Conservation (phyloP, 2,888 invertebrate genomes). For the Anthrax anthrax region DNA sequence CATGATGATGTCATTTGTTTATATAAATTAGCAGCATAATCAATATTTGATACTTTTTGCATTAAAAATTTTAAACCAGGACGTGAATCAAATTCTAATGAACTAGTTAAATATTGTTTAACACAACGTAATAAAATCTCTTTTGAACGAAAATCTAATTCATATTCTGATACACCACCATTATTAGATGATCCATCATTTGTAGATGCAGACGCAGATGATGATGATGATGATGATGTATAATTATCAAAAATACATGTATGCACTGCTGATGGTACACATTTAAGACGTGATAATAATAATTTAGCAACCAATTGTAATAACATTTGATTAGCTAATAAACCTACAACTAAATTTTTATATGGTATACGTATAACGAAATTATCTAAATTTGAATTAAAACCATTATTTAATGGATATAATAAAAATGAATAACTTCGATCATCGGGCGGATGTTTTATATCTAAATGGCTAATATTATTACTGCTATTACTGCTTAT, state of each 20-base stretch:
- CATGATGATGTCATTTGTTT: constrained; percentile 85
- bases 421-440: constrained; percentile 79
- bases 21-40: constrained; percentile 78
- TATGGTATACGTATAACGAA: constrained; percentile 77
- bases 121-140: constrained; percentile 63
- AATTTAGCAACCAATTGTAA: constrained; percentile 81
- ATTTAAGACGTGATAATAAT: constrained; percentile 60
- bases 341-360: constrained; percentile 71
- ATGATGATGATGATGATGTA: constrained; percentile 25
- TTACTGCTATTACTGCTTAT: background rate
- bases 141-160: constrained; percentile 34
- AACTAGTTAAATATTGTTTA: constrained; percentile 66
- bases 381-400: constrained; percentile 57
- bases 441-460: constrained; percentile 53
- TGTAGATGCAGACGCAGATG: too few species aligned
- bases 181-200: constrained; percentile 34
- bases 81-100: constrained; percentile 75
- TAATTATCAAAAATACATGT: constrained; percentile 35
- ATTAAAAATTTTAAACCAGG: constrained; percentile 88
- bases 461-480: constrained; percentile 12
- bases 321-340: constrained; percentile 83
- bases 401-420: constrained; percentile 59
- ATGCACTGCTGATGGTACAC: constrained; percentile 41
- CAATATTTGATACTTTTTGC: constrained; percentile 80
- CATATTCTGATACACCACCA: constrained; percentile 33